Percentiles rank a stretch among this genome's conserved stretches.
phyloP scores from a whole-genome alignment of 2,888 invertebrate genomes.

The Lamellibrachia satsuma region DNA sequence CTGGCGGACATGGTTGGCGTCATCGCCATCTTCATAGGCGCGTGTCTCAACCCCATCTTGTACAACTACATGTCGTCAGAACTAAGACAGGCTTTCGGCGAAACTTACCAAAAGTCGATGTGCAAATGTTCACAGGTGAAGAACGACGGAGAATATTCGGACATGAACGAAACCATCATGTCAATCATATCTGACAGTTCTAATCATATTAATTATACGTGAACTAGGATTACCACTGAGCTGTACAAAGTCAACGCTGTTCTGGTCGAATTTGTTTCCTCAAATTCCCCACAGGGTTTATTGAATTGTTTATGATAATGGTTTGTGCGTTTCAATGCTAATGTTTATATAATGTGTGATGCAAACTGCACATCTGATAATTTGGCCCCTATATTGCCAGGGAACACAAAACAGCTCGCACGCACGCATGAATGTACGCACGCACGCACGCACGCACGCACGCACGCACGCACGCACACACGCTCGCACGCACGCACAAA shows the following conservation, averaged over 20 bases:
- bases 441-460: not conserved
- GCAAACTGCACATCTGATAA: not conserved
- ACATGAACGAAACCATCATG: slow-evolving; percentile 46
- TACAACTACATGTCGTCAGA: slow-evolving; percentile 31
- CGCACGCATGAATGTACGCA: not conserved
- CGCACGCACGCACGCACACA: not conserved
- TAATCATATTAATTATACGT: slow-evolving; percentile 43
- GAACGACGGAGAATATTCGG: slow-evolving; percentile 25
- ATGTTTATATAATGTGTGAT: not conserved
- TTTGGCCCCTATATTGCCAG: not conserved
- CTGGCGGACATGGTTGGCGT: slow-evolving; percentile 42
- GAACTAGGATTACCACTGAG: not conserved
- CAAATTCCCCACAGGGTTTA: not conserved
- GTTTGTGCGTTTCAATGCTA: not conserved
- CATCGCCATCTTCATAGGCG: slow-evolving; percentile 35
- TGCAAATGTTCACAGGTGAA: not conserved
- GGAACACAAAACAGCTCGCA: not conserved
- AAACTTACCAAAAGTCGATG: not conserved
- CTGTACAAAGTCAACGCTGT: not conserved
- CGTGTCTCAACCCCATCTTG: slow-evolving; percentile 35
- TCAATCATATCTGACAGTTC: slow-evolving; percentile 45
- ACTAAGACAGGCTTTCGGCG: not conserved
- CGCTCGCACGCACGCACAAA: too few relatives aligned
- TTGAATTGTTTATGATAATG: not conserved
- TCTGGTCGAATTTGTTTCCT: not conserved